phyloP scores from a whole-genome alignment of 2,888 invertebrate genomes.

The Xylota sylvarum region DNA sequence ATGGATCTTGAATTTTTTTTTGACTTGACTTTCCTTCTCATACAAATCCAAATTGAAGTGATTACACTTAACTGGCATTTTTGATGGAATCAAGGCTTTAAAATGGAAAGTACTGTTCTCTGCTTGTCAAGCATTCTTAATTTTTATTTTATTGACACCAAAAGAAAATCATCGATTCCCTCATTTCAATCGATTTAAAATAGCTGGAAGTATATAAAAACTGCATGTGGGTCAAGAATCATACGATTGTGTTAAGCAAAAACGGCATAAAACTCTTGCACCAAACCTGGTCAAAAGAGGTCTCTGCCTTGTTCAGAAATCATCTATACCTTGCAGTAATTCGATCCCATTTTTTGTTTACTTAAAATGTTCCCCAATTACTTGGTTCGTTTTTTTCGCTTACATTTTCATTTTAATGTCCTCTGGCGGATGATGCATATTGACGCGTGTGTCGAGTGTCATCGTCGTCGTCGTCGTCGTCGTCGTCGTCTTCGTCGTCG shows the following conservation, averaged over 20 bases:
- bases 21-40: too few relatives aligned
- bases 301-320: slow-evolving; percentile 35
- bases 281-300: slow-evolving; percentile 9
- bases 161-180: slow-evolving; percentile 7
- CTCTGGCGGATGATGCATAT: slow-evolving; percentile 36
- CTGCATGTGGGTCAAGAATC: slow-evolving; percentile 58
- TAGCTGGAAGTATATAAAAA: slow-evolving; percentile 10
- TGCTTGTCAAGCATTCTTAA: slow-evolving; percentile 13
- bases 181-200: slow-evolving; percentile 20
- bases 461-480: neutral
- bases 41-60: neutral
- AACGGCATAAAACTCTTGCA: slow-evolving; percentile 23
- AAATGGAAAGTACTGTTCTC: neutral
- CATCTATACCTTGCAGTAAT: slow-evolving; percentile 38
- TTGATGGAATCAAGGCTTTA: neutral
- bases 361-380: slow-evolving; percentile 34
- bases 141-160: slow-evolving; percentile 16
- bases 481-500: neutral
- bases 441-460: slow-evolving; percentile 36
- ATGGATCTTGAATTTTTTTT: neutral
- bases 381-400: slow-evolving; percentile 3
- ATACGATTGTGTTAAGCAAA: slow-evolving; percentile 45
- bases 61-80: neutral
- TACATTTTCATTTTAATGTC: slow-evolving; percentile 30
- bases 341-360: slow-evolving; percentile 21